phyloP scores from a whole-genome alignment of 2,113 vertebrate genomes.

The Entelurus aequoreus region DNA sequence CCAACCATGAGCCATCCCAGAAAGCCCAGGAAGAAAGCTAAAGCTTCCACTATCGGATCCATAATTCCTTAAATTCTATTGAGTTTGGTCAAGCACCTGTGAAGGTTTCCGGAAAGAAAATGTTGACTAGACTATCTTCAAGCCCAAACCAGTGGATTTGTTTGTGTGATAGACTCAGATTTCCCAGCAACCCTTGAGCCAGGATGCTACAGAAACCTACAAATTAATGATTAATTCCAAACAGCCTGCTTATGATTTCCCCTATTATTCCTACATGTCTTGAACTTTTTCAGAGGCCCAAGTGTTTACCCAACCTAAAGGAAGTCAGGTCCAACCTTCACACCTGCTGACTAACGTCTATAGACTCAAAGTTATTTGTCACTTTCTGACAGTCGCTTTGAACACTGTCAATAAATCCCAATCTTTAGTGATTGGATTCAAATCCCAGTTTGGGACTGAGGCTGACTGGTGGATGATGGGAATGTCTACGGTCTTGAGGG shows the following conservation, averaged over 20 bases:
- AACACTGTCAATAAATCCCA: conserved; percentile 33
- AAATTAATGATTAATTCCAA: conserved; percentile 51
- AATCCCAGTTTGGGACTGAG: conserved; percentile 7
- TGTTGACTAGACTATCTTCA: conserved; percentile 13
- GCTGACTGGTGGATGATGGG: conserved; percentile 8
- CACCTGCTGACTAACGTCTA: conserved; percentile 21
- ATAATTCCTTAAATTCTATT: conserved; percentile 34
- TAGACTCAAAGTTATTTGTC: conserved; percentile 37
- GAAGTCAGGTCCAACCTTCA: conserved; percentile 38
- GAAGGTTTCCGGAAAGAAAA: conserved; percentile 17
- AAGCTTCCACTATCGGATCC: conserved; percentile 57
- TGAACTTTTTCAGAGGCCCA: conserved; percentile 36
- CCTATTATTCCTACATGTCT: conserved; percentile 36
- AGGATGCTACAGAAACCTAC: conserved; percentile 27
- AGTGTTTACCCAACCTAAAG: conserved; percentile 37
- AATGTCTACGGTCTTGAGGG: background rate
- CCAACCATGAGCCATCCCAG: conserved; percentile 63
- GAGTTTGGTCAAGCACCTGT: background rate
- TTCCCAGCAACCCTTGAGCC: conserved; percentile 13
- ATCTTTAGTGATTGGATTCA: conserved; percentile 29
- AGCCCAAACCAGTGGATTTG: conserved; percentile 25
- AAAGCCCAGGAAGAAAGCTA: conserved; percentile 62
- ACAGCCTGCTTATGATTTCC: conserved; percentile 24
- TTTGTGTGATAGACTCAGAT: conserved; percentile 12
- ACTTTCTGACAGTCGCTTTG: conserved; percentile 32